Percentiles rank a stretch among this genome's conserved stretches.
Conservation (phyloP, 1,140 invertebrate species). For the Cotesia typhae region DNA sequence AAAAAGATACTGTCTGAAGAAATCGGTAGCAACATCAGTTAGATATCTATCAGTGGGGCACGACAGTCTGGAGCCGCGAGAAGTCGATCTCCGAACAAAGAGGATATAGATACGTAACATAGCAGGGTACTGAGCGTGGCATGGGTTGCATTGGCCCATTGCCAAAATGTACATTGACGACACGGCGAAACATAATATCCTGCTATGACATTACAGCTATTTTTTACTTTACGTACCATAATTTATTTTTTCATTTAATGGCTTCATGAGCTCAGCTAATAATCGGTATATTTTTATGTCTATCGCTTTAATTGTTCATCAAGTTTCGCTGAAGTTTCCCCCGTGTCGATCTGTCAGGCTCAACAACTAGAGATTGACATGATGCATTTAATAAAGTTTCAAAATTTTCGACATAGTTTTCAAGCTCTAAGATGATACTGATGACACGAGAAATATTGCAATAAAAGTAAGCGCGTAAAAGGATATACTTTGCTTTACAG, state of each 20-base stretch:
- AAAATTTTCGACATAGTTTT: too few species aligned
- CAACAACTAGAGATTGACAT: too few species aligned
- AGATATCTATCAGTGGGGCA: slow-evolving; percentile 29
- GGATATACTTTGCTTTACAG: too few species aligned
- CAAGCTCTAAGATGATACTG: too few species aligned
- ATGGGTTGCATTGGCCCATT: slow-evolving; percentile 29
- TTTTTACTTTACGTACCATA: too few species aligned
- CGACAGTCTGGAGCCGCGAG: slow-evolving; percentile 40
- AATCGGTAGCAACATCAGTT: slow-evolving; percentile 34
- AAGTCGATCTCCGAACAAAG: slow-evolving; percentile 33
- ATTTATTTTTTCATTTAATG: not conserved
- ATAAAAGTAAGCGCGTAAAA: too few species aligned
- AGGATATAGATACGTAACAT: slow-evolving; percentile 21
- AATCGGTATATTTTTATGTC: not conserved
- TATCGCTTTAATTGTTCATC: too few species aligned
- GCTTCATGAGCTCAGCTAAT: not conserved
- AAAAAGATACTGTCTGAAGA: slow-evolving; percentile 31
- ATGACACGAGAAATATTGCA: too few species aligned
- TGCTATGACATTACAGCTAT: slow-evolving; percentile 18
- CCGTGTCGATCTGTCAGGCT: too few species aligned
- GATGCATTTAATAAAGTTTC: too few species aligned
- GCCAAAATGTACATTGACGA: slow-evolving; percentile 43
- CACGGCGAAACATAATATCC: slow-evolving; percentile 46
- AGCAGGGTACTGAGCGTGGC: too few species aligned
- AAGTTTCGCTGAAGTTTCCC: too few species aligned